These are phyloP conservation scores for Carassius auratus DNA, from an alignment of 2,113 vertebrate species.

Conservation along the genomic window DNA sequence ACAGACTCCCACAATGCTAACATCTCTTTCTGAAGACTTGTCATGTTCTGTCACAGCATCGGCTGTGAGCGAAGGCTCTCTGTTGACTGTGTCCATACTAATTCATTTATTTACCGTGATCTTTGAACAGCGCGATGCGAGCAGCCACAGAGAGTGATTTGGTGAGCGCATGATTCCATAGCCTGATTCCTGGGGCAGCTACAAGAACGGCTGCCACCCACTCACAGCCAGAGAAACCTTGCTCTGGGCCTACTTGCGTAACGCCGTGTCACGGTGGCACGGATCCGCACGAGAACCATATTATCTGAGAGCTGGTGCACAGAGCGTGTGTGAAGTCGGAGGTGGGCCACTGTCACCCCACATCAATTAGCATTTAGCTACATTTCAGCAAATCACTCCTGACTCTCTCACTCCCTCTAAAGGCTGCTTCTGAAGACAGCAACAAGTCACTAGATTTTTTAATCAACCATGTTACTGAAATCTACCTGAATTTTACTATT, in stretches of 20 bases:
- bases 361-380: conserved; percentile 63
- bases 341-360: conserved; percentile 67
- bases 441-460: conserved; percentile 9
- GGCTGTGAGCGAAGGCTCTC: conserved; percentile 52
- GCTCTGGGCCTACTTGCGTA: conserved; percentile 57
- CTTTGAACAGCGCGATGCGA: neutral
- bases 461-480: neutral
- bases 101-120: conserved; percentile 28
- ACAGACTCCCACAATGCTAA: conserved; percentile 51
- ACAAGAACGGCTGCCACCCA: conserved; percentile 31
- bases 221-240: conserved; percentile 45
- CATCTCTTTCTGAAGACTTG: conserved; percentile 47
- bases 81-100: conserved; percentile 43
- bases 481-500: neutral
- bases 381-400: conserved; percentile 48
- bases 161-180: conserved; percentile 1
- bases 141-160: neutral
- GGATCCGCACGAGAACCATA: conserved; percentile 56
- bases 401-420: conserved; percentile 71
- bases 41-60: conserved; percentile 61
- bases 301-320: conserved; percentile 66
- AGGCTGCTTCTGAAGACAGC: conserved; percentile 56
- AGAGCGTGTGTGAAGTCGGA: conserved; percentile 38
- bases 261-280: conserved; percentile 48
- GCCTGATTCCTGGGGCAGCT: conserved; percentile 25